Evolutionary conservation across 1,140 invertebrate species (phyloP).

Genomic region (Drosophila punjabiensis): DNA sequence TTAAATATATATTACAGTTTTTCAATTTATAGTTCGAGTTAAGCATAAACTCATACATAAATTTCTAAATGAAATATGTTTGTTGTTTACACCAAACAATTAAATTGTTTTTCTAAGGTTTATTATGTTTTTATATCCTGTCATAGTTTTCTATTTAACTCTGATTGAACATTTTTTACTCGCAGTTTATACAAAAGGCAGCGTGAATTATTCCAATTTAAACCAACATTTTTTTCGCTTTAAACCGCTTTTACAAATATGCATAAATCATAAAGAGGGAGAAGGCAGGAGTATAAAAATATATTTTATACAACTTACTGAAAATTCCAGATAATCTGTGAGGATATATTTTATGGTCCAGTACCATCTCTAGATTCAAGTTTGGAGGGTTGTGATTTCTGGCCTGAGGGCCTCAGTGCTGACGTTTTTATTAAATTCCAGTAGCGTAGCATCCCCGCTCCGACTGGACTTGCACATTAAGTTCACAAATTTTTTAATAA

Average conservation of each 20-base stretch:
- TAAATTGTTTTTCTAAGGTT: slow-evolving; percentile 3
- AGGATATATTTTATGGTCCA: background rate
- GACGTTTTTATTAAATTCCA: slow-evolving; percentile 76
- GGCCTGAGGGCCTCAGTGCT: slow-evolving; percentile 23
- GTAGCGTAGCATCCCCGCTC: slow-evolving; percentile 16
- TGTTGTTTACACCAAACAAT: background rate
- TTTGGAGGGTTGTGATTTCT: slow-evolving; percentile 67
- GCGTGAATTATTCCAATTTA: background rate
- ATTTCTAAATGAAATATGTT: slow-evolving; percentile 6
- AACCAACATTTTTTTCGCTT: background rate
- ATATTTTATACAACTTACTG: background rate
- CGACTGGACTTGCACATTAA: slow-evolving; percentile 46
- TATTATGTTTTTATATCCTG: background rate
- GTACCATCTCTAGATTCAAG: slow-evolving; percentile 21
- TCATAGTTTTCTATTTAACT: background rate
- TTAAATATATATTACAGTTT: background rate
- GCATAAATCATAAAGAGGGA: background rate
- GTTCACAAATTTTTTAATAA: slow-evolving; percentile 81
- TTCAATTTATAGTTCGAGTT: background rate
- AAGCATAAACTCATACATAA: background rate
- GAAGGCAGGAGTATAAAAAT: no score
- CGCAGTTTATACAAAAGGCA: background rate
- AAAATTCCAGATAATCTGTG: background rate
- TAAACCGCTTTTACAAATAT: background rate
- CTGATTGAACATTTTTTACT: background rate